Conservation (phyloP, 2,888 invertebrate genomes). For the Cetonia aurata region DNA sequence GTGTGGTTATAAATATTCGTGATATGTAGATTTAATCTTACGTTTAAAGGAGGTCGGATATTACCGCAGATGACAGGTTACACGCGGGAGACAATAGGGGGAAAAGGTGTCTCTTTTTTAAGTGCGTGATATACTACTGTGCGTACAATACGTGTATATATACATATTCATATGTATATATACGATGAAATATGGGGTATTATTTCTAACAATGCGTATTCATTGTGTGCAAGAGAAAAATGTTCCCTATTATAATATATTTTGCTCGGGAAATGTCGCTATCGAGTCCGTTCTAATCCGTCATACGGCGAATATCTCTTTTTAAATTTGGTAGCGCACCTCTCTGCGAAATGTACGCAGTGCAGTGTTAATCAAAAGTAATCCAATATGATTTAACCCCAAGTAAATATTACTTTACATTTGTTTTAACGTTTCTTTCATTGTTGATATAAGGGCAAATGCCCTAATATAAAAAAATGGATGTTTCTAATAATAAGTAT, state of each 20-base stretch:
- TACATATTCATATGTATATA: too few relatives aligned
- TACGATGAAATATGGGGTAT: slow-evolving; percentile 24
- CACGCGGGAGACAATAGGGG: slow-evolving; percentile 33
- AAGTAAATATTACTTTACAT: too few relatives aligned
- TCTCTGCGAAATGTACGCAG: neutral
- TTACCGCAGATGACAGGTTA: slow-evolving; percentile 38
- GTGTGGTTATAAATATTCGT: slow-evolving; percentile 39
- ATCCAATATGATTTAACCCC: too few relatives aligned
- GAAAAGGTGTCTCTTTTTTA: slow-evolving; percentile 31
- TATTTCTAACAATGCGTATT: slow-evolving; percentile 41
- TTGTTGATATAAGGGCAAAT: too few relatives aligned
- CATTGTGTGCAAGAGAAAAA: slow-evolving; percentile 35
- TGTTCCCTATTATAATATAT: slow-evolving; percentile 28
- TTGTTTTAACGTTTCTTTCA: too few relatives aligned
- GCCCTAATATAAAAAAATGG: too few relatives aligned
- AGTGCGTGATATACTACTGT: slow-evolving; percentile 32
- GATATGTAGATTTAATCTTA: slow-evolving; percentile 44
- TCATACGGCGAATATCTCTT: slow-evolving; percentile 2
- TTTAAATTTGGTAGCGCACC: neutral
- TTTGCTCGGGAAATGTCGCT: slow-evolving; percentile 20
- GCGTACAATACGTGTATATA: neutral
- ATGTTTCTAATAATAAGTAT: too few relatives aligned
- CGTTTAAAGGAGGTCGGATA: slow-evolving; percentile 38
- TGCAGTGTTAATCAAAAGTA: neutral
- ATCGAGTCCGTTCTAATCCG: slow-evolving; percentile 22